These are phyloP conservation scores for Lapara coniferarum DNA, from an alignment of 2,888 invertebrate species.

Conservation along the genomic window DNA sequence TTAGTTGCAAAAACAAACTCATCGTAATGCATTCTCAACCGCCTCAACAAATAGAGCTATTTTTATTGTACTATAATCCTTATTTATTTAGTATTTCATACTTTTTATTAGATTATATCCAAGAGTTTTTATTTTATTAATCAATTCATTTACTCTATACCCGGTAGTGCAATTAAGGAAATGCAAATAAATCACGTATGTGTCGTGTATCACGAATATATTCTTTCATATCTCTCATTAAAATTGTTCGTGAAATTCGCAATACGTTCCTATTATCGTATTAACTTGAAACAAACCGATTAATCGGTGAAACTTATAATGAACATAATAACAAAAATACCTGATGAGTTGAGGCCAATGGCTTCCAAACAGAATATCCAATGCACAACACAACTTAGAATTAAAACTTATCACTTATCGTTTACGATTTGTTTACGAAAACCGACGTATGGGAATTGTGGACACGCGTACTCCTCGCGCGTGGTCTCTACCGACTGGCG, in stretches of 20 bases:
- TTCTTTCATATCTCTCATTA: constrained; percentile 9
- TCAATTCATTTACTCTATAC: not conserved
- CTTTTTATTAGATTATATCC: too few relatives aligned
- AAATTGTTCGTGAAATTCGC: constrained; percentile 15
- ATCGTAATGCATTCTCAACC: not conserved
- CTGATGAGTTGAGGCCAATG: constrained; percentile 53
- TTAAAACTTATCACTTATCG: constrained; percentile 17
- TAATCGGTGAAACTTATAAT: constrained; percentile 22
- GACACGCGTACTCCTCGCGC: not conserved
- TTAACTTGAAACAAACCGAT: constrained; percentile 24
- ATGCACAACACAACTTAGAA: not conserved
- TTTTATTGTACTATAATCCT: not conserved
- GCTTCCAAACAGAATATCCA: constrained; percentile 36
- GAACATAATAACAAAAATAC: constrained; percentile 38
- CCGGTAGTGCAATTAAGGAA: constrained; percentile 2
- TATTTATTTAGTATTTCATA: too few relatives aligned
- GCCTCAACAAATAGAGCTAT: not conserved
- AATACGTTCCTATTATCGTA: constrained; percentile 20
- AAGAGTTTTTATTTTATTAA: not conserved
- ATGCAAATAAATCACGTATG: not conserved
- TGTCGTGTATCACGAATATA: constrained; percentile 15
- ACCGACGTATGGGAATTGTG: not conserved
- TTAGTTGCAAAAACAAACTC: constrained; percentile 5
- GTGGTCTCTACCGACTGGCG: constrained; percentile 18
- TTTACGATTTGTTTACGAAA: constrained; percentile 25